These are phyloP conservation scores for Aplysina aerophoba DNA, from an alignment of 37 sponge, comb jelly and placozoan species.

Conservation along the genomic window DNA sequence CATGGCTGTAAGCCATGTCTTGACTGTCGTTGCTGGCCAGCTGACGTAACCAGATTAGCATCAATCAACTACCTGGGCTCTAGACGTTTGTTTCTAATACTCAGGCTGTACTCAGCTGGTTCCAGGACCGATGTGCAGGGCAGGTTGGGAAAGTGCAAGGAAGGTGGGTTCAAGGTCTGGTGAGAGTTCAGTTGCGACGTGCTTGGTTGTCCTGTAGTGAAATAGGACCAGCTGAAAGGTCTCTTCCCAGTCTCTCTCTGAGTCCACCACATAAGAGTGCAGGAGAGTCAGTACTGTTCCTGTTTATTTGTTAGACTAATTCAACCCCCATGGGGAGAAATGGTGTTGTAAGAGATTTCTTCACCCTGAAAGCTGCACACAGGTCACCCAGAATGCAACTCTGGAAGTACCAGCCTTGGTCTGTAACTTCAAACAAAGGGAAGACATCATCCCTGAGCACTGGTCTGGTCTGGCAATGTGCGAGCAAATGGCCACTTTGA, in stretches of 20 bases:
- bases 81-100: neutral
- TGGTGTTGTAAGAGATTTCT: conserved; percentile 12
- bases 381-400: no score
- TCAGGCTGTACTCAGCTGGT: neutral
- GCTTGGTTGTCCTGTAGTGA: neutral
- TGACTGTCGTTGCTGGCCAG: neutral
- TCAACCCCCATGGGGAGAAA: conserved; percentile 5
- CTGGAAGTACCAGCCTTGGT: no score
- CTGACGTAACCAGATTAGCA: neutral
- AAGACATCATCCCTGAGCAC: no score
- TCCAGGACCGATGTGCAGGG: neutral
- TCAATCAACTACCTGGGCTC: neutral
- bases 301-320: neutral
- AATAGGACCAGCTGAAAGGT: neutral
- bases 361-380: no score
- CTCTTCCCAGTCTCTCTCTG: neutral
- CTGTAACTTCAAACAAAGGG: no score
- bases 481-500: no score
- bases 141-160: neutral
- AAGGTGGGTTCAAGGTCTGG: neutral
- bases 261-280: neutral
- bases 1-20: no score
- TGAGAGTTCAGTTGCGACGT: neutral
- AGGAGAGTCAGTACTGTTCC: conserved; percentile 1
- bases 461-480: no score